Evolutionary conservation across 2,113 vertebrate genomes (phyloP), one percentile per base, ranked within the genome.

Genomic region (Lophura nycthemera): DNA sequence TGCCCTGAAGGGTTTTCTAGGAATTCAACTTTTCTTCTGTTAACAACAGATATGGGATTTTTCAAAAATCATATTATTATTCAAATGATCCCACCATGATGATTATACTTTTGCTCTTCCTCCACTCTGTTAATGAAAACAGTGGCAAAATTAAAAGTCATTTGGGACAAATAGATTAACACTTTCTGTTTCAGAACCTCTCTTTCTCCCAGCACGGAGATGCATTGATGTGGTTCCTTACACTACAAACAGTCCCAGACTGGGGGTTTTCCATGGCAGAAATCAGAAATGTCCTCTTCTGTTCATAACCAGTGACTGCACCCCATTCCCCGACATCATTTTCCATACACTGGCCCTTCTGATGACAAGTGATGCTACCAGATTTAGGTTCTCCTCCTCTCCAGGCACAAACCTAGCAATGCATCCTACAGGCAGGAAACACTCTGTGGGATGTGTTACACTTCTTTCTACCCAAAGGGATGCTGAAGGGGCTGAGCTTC

Each of bases 351-450:
- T 8, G 25, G 11, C 17, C 52, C 29, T 56, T 89, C 42, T 34
- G 10, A 18, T 17, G 14, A 14, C 6, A 10, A 45, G 32, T 13
- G 47, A 66, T 11, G 22, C 52, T 56, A 48, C 13, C 19, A 67
- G 24, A 9, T 20, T 6, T 13, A 36, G 21, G 15, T 81, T 72
- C 59, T 66, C 13, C 67, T 17, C 25, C 45, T 82, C 61, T 18
- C 61, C 36, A 22, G 14, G 13, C 11, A 32, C 6, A 11, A 10
- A 19, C 38, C 2, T 6, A 42, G 30, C 0, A 1, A 47, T 24
- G 36, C 24, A 74, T 42, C 8, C 29, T 2, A 18, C 2, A 27
- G 43, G 20, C 45, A 72, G 40, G 34, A 85, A 59, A 24, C 22
- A 32, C 27, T 11, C 43, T 29, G n/a, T 34, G 32, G 54, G 54